Percentiles rank a stretch among this genome's conserved stretches.
These are phyloP conservation scores for Corythornis cristatus DNA, from an alignment of 2,113 vertebrate species.

Conservation along the genomic window DNA sequence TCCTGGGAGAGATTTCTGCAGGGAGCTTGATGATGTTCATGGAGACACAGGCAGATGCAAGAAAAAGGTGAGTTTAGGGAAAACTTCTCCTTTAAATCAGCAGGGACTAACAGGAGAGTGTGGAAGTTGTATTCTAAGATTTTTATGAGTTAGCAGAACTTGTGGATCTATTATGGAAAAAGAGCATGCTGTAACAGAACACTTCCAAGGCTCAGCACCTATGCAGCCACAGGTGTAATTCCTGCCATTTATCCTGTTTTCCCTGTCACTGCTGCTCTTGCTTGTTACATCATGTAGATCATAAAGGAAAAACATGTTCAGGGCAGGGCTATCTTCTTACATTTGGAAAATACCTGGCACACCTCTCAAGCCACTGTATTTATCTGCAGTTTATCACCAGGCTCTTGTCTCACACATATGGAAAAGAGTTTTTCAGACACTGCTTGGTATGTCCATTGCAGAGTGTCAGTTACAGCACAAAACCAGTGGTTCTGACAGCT, in stretches of 20 bases:
- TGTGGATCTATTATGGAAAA: not conserved
- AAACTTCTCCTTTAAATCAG: not conserved
- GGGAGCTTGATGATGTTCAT: not conserved
- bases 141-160: not conserved
- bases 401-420: not conserved
- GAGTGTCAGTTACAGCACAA: not conserved
- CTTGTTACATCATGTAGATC: not conserved
- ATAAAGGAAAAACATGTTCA: not conserved
- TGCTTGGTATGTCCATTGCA: fast-evolving
- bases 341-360: constrained; percentile 20
- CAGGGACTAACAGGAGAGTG: too few relatives aligned
- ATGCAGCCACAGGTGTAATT: not conserved
- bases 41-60: not conserved
- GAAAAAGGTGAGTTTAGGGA: not conserved
- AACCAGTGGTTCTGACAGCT: not conserved
- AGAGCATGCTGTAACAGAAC: not conserved
- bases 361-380: not conserved
- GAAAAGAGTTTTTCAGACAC: not conserved
- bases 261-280: not conserved
- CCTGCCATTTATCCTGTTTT: not conserved
- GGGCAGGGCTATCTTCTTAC: not conserved
- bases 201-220: not conserved
- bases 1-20: not conserved
- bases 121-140: not conserved
- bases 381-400: not conserved